Evolutionary conservation across 2,113 vertebrate genomes (phyloP), one percentile per base, ranked within the genome.

Genomic region (Chionomys nivalis): DNA sequence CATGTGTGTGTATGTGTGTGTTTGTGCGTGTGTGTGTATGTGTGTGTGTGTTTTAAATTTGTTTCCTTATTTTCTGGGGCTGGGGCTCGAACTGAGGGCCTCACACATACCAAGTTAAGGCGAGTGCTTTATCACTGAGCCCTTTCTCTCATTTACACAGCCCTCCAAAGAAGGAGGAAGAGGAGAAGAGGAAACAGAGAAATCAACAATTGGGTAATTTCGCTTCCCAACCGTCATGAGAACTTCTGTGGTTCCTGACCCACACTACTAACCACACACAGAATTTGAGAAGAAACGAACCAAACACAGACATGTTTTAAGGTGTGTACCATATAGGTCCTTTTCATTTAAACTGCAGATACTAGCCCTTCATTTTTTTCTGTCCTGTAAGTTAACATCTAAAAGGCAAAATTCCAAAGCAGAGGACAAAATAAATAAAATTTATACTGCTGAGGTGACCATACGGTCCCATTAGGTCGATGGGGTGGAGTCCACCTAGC

Each of bases 281-380:
- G 8, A 92, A 93, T 93, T 89, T 52, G 93, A 65, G 28, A 77
- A 47, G 52, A 94, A 79, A 76, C 86, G 8, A 39, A 93, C 65
- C 58, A 55, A 72, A 89, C 13, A 14, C 8, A 95, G 10, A 47
- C 58, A 70, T 44, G 49, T 47, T 23, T 79, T 92, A n/a, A 89
- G 87, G 65, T 23, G 87, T 17, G 36, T 31, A 28, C 36, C 3
- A 6, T 86, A 19, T 86, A 19, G 42, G 14, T 13, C 83, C 4
- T 66, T 96, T 77, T 28, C 82, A 5, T 76, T 13, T 88, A 87
- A 89, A 89, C 31, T 26, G 19, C 39, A 87, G n/a, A 19, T 36
- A 33, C 19, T 11, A 63, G 58, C 3, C 10, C 55, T 89, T 72
- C 23, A 70, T 23, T 44, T 87, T 44, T 87, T 93, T 85, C 65